These are phyloP conservation scores for Sussaba pulchella DNA, from an alignment of 2,888 invertebrate species.

Conservation along the genomic window DNA sequence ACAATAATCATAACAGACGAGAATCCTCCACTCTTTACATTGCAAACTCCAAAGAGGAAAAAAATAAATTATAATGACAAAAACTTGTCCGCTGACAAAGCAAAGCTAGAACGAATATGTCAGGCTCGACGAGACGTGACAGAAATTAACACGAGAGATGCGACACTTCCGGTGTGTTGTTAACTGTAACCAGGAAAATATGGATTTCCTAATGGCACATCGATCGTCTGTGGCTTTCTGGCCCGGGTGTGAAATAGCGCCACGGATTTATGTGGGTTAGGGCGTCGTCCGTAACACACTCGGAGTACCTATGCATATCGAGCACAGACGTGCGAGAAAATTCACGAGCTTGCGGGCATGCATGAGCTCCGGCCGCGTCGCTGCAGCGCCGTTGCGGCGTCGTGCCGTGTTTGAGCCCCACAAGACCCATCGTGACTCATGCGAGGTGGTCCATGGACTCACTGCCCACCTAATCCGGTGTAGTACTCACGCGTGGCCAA, in stretches of 20 bases:
- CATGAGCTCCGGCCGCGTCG: constrained; percentile 39
- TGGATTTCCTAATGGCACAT: constrained; percentile 22
- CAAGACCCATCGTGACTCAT: constrained; percentile 76
- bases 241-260: constrained; percentile 69
- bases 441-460: constrained; percentile 66
- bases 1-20: background rate
- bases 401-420: too few species aligned
- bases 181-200: constrained; percentile 4
- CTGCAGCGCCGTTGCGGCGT: constrained; percentile 22
- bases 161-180: constrained; percentile 18
- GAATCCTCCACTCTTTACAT: background rate
- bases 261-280: constrained; percentile 80
- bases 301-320: constrained; percentile 7
- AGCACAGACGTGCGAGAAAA: constrained; percentile 71
- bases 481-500: constrained; percentile 55
- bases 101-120: background rate
- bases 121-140: background rate
- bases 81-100: background rate
- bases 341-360: constrained; percentile 70
- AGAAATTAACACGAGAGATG: background rate
- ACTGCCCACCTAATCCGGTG: constrained; percentile 81
- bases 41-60: background rate
- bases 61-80: background rate
- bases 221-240: constrained; percentile 3
- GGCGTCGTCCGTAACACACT: constrained; percentile 76